A percentile compares a stretch with the other conserved stretches of the same genome.
These are phyloP conservation scores for Leptothorax acervorum DNA, from an alignment of 2,888 invertebrate species.

Conservation along the genomic window DNA sequence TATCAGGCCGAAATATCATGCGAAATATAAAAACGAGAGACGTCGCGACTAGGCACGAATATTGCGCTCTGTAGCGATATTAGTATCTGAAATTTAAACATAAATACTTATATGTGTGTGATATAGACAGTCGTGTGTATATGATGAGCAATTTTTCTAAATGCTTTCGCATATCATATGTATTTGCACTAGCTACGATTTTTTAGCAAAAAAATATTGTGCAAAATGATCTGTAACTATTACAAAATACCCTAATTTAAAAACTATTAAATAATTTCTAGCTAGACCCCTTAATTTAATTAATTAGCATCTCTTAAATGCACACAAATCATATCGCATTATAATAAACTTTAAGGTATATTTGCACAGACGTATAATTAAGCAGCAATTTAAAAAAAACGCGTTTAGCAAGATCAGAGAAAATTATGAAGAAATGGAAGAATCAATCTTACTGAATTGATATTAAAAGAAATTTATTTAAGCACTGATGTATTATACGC, in stretches of 20 bases:
- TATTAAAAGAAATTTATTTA: neutral
- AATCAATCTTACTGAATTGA: neutral
- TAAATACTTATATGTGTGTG: neutral
- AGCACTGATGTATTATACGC: neutral
- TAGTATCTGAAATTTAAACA: constrained; percentile 50
- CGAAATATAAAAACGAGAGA: constrained; percentile 52
- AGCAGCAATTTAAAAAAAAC: neutral
- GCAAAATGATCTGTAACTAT: neutral
- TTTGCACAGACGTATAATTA: neutral
- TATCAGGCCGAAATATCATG: constrained; percentile 30
- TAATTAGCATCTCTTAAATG: neutral
- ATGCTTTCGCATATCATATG: neutral
- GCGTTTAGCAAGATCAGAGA: neutral
- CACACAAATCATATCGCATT: neutral
- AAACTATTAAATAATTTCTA: constrained; percentile 1
- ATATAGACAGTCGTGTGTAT: neutral
- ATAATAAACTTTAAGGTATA: neutral
- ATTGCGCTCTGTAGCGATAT: constrained; percentile 39
- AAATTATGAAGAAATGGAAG: neutral
- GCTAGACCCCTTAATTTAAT: neutral
- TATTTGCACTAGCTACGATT: neutral
- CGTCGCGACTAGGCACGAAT: constrained; percentile 62
- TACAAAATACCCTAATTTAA: neutral
- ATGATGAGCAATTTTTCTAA: neutral
- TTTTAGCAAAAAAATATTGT: neutral